phyloP scores from a whole-genome alignment of 2,113 vertebrate species.

The Rhodinocichla rosea region DNA sequence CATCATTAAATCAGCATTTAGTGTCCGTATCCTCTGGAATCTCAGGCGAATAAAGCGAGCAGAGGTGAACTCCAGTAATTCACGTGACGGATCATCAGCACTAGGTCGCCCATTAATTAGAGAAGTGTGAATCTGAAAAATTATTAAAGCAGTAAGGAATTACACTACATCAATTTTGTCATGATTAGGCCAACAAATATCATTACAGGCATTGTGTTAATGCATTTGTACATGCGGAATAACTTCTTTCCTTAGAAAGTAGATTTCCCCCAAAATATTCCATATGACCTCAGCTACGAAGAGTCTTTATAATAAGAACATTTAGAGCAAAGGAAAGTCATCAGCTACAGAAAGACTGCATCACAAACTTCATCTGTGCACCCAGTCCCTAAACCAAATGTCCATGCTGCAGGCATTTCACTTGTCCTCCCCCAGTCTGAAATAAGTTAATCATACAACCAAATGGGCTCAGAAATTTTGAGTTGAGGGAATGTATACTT shows the following conservation, averaged over 20 bases:
- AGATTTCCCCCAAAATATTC: neutral
- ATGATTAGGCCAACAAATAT: neutral
- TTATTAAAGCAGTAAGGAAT: neutral
- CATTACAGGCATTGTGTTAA: neutral
- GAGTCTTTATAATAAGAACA: neutral
- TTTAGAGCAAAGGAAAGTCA: neutral
- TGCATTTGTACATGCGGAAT: neutral
- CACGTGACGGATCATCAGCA: conserved; percentile 89
- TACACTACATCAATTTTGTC: neutral
- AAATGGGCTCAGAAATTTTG: neutral
- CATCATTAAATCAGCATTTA: conserved; percentile 98
- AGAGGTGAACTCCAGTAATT: conserved; percentile 90
- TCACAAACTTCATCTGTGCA: neutral
- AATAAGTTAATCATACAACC: neutral
- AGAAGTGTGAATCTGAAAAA: conserved; percentile 91
- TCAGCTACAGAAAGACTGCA: neutral
- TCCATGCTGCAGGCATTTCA: neutral
- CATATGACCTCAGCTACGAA: neutral
- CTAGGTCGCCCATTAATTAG: conserved; percentile 95
- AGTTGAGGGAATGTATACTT: neutral
- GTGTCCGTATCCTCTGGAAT: conserved; percentile 89
- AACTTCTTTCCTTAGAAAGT: neutral
- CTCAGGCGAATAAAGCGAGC: conserved; percentile 92
- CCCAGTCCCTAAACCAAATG: neutral
- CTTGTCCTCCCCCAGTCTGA: neutral